A percentile compares a stretch with the other conserved stretches of the same genome.
Conservation (phyloP, 1,140 invertebrate species). For the Rhynchophorus ferrugineus region DNA sequence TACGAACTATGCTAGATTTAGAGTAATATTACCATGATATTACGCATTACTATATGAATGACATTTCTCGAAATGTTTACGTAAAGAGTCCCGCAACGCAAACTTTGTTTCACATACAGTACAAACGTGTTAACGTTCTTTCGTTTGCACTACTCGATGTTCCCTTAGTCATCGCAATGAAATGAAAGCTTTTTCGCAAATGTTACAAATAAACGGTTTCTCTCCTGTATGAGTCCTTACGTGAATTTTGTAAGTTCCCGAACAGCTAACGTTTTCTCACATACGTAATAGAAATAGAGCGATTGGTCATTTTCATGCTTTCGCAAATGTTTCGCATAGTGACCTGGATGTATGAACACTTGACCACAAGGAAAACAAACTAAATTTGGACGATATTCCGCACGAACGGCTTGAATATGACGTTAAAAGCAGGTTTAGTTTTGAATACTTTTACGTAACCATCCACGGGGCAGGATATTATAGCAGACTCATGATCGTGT, state of each 20-base stretch:
- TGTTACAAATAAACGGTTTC: slow-evolving; percentile 59
- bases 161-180: slow-evolving; percentile 42
- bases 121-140: slow-evolving; percentile 36
- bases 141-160: slow-evolving; percentile 47
- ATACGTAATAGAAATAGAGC: slow-evolving; percentile 21
- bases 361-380: slow-evolving; percentile 54
- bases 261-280: slow-evolving; percentile 22
- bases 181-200: slow-evolving; percentile 52
- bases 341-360: slow-evolving; percentile 38
- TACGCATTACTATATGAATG: too few relatives aligned
- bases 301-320: slow-evolving; percentile 25
- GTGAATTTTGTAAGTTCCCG: slow-evolving; percentile 38
- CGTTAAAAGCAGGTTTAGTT: background rate
- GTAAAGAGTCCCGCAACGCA: slow-evolving; percentile 5
- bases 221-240: slow-evolving; percentile 62
- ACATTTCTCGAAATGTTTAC: background rate
- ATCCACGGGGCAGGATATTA: background rate
- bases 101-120: slow-evolving; percentile 34
- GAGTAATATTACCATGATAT: too few relatives aligned
- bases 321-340: slow-evolving; percentile 27
- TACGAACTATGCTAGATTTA: too few relatives aligned
- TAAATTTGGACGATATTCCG: background rate
- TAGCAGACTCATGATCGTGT: slow-evolving; percentile 8
- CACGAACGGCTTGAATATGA: background rate
- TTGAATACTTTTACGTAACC: slow-evolving; percentile 3